Evolutionary conservation across 2,888 invertebrate genomes (phyloP), one percentile per base, ranked within the genome.

Genomic region (Steinernema carpocapsae): DNA sequence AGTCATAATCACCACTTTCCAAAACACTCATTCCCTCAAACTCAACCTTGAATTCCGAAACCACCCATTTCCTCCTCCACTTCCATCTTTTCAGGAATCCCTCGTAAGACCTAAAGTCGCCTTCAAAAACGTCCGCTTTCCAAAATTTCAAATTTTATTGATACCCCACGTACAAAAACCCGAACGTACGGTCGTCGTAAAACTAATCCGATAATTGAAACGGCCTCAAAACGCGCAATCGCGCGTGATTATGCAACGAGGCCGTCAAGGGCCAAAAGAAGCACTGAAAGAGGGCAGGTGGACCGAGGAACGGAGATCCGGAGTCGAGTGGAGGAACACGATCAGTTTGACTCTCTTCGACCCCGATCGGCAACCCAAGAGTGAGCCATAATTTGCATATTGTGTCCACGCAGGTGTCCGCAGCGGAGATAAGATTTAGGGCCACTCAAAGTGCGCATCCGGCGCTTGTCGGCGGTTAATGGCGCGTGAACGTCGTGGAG

Each of bases 131-230:
- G 14, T 7, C 43, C n/a, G n/a, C n/a, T n/a, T n/a, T n/a, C 14
- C 43, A 43, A 43, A 56, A 56, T 24, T 56, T 26, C 24, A 24
- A 56, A 24, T 56, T 56, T 56, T 56, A 56, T 56, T 6, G 56
- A 22, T 22, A 56, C 22, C n/a, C 3, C 7, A 43, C 43, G 43
- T 7, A 43, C 43, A 43, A 43, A 14, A 43, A 43, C n/a, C n/a
- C n/a, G 48, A 56, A 56, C 56, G 56, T 24, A 56, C 56, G 56
- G 56, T 56, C 56, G 56, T 26, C 22, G 26, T 56, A 56, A 56
- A 56, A 56, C 56, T 56, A 56, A 56, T 56, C 56, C 56, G 56
- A 56, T 56, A 24, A 56, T 56, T 56, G 56, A 24, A 56, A 56
- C 56, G 56, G 22, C 56, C 56, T 56, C 56, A 14, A 7, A 12